Percentiles rank a stretch among this genome's conserved stretches.
Conservation (phyloP, 2,113 vertebrate genomes). For the Hydropotes inermis region DNA sequence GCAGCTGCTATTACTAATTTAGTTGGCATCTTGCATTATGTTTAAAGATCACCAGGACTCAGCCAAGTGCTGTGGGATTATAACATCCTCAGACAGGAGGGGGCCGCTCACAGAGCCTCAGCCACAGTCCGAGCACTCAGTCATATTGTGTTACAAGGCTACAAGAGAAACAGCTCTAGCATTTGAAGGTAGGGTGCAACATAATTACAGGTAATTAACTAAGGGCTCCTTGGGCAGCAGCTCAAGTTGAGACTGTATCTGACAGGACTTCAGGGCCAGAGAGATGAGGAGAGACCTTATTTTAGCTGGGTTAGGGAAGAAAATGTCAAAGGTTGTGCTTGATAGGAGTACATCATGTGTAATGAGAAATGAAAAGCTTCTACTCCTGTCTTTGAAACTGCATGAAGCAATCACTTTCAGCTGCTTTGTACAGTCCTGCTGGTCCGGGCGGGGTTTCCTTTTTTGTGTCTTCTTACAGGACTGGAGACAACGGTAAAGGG, state of each 20-base stretch:
- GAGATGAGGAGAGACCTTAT: background rate
- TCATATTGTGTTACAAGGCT: slow-evolving; percentile 25
- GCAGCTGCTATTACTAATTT: slow-evolving; percentile 25
- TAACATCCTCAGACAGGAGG: background rate
- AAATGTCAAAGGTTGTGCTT: background rate
- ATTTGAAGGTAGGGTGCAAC: slow-evolving; percentile 76
- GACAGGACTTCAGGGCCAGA: background rate
- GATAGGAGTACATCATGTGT: background rate
- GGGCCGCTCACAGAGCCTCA: background rate
- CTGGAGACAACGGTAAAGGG: background rate
- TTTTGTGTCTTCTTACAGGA: background rate
- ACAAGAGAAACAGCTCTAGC: slow-evolving; percentile 54
- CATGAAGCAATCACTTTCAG: background rate
- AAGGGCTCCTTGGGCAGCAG: slow-evolving; percentile 76
- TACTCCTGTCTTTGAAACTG: background rate
- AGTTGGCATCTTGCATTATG: background rate
- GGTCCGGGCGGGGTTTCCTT: background rate
- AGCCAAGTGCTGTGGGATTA: background rate
- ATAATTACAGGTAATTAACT: slow-evolving; percentile 82
- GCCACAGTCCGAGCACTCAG: background rate
- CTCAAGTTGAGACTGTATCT: slow-evolving; percentile 52
- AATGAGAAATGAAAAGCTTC: background rate
- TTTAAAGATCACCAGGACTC: slow-evolving; percentile 52
- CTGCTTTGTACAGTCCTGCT: background rate
- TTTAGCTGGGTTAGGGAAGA: background rate